A percentile compares a stretch with the other conserved stretches of the same genome.
Evolutionary conservation across 2,797 vertebrate species (phyloP).

Genomic region (Synanceia verrucosa): DNA sequence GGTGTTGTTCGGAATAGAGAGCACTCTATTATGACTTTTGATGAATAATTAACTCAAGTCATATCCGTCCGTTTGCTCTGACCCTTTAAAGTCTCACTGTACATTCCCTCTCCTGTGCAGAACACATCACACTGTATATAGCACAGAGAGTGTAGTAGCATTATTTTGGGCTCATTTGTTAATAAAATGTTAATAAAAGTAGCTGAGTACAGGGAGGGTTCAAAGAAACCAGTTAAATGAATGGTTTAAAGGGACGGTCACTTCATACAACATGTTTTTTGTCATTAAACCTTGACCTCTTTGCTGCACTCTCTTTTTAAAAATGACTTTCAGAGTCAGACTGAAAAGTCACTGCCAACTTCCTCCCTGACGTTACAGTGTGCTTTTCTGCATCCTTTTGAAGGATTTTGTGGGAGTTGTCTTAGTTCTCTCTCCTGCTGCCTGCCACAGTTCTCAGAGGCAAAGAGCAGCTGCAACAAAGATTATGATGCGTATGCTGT

Average conservation of each 20-base stretch:
- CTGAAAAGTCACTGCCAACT: background rate
- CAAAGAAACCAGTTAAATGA: background rate
- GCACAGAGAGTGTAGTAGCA: background rate
- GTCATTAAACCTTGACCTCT: background rate
- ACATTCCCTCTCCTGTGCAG: background rate
- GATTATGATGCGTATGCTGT: constrained; percentile 9
- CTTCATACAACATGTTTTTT: background rate
- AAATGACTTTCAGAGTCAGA: background rate
- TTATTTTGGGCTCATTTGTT: background rate
- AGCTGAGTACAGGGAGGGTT: background rate
- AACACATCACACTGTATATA: background rate
- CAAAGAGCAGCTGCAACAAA: constrained; percentile 33
- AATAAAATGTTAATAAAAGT: background rate
- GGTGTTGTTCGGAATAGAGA: constrained; percentile 17
- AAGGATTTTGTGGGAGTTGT: background rate
- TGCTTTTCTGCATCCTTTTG: background rate
- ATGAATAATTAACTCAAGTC: constrained; percentile 48
- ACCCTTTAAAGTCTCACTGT: constrained; percentile 5
- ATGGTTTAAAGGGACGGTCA: background rate
- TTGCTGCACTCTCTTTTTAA: background rate
- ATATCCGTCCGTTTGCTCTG: background rate
- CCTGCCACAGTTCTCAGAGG: constrained; percentile 10
- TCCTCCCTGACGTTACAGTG: background rate
- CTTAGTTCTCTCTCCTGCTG: constrained; percentile 4
- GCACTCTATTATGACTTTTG: constrained; percentile 19